Percentiles rank a stretch among this genome's conserved stretches.
Conservation (phyloP, 2,113 vertebrate species). For the Holacanthus passer region DNA sequence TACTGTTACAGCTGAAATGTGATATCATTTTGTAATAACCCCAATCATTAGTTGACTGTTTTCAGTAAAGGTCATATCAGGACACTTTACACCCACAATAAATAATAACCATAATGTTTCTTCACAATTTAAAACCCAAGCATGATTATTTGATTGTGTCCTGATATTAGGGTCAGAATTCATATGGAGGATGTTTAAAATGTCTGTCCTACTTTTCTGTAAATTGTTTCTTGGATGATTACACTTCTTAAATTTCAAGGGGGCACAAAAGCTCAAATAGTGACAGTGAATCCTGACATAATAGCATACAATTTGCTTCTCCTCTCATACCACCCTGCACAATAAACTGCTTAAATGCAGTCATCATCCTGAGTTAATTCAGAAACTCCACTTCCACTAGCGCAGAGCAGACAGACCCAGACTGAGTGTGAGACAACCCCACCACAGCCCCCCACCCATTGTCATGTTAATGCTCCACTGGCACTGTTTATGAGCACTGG, state of each 20-base stretch:
- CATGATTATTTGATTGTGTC: background rate
- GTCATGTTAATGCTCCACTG: constrained; percentile 85
- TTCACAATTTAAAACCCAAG: background rate
- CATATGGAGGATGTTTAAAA: background rate
- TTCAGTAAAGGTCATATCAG: constrained; percentile 8
- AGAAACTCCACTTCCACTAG: constrained; percentile 58
- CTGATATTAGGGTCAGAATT: background rate
- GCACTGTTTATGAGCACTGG: constrained; percentile 78
- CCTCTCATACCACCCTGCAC: background rate
- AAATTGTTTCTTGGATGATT: background rate
- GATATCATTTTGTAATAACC: background rate
- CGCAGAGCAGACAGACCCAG: constrained; percentile 63
- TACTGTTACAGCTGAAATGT: background rate
- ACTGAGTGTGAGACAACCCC: constrained; percentile 64
- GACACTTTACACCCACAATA: background rate
- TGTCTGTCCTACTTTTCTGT: background rate
- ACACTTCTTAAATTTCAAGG: background rate
- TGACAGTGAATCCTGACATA: background rate
- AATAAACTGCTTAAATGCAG: constrained; percentile 31
- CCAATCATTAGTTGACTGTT: background rate
- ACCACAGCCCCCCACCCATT: constrained; percentile 68
- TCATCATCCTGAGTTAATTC: constrained; percentile 50
- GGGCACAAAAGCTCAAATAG: background rate
- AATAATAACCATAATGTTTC: background rate
- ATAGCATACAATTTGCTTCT: background rate